These are phyloP conservation scores for Sycophila sp. DNA, from an alignment of 1,140 invertebrate species.

Conservation along the genomic window DNA sequence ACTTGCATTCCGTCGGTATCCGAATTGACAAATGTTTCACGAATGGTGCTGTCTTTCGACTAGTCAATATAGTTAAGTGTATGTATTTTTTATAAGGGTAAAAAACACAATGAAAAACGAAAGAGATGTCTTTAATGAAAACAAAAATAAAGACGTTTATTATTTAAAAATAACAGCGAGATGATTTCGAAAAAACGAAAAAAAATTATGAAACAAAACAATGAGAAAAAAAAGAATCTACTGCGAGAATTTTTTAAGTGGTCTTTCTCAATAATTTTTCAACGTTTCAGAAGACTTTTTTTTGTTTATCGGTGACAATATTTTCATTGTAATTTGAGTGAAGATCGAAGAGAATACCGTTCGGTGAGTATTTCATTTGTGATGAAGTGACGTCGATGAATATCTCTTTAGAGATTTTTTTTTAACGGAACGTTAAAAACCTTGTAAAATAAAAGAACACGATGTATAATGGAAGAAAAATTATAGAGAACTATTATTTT, in stretches of 20 bases:
- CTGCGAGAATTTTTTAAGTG: background rate
- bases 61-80: conserved; percentile 60
- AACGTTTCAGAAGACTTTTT: conserved; percentile 13
- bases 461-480: conserved; percentile 14
- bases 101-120: too few species aligned
- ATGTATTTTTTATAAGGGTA: conserved; percentile 59
- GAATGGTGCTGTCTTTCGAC: conserved; percentile 44
- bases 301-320: conserved; percentile 11
- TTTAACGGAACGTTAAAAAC: background rate
- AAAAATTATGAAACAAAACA: too few species aligned
- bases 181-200: conserved; percentile 37
- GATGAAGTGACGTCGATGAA: background rate
- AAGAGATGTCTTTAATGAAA: background rate
- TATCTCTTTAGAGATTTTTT: conserved; percentile 9
- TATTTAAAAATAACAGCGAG: conserved; percentile 5
- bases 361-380: conserved; percentile 36
- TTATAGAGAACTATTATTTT: background rate
- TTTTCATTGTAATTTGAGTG: conserved; percentile 25
- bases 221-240: background rate
- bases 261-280: conserved; percentile 9
- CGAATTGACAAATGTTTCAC: conserved; percentile 27
- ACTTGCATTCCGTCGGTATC: conserved; percentile 33
- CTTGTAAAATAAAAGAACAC: conserved; percentile 3
- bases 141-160: conserved; percentile 31
- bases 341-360: conserved; percentile 26